Evolutionary conservation across 1,140 invertebrate species (phyloP), one percentile per base, ranked within the genome.

Genomic region (Lordiphosa clarofinis): DNA sequence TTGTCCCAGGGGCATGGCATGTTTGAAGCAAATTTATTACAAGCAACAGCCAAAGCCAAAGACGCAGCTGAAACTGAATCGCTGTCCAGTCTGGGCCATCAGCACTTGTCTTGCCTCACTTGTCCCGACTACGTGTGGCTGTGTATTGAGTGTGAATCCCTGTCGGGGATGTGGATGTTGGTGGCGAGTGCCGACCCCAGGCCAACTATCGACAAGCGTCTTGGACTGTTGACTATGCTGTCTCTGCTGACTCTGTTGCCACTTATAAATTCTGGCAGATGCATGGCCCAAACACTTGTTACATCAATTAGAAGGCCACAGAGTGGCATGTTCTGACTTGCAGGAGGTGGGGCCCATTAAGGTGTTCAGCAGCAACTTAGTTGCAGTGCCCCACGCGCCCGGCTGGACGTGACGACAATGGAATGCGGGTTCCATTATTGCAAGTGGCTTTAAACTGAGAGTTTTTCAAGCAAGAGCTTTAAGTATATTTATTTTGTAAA

Each of bases 231-330:
- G 64, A 70, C 74, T 64, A 43, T 57, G 52, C 67, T 53, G 62
- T 60, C 76, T 69, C 66, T 68, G 61, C 56, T 71, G 68, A 73
- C 70, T 78, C 71, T 71, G 84, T 78, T 78, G 73, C 78, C 81
- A 75, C 68, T 75, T 75, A 73, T 73, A 86, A 86, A 86, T 82
- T 87, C 81, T 81, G 72, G 68, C 72, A 70, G 73, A 69, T 73
- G 84, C 82, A 87, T 87, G 79, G 86, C 66, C 69, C 82, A 78
- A 87, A 84, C 84, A 87, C 84, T 87, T 87, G 82, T 87, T 87
- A 87, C 82, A 87, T 87, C 82, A 87, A 87, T 87, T 87, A 87
- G 82, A 66, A 57, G 60, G 76, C 73, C 73, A 87, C 82, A 87
- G 53, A 64, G 66, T 84, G 57, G 21, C 71, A 63, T 54, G 67